phyloP scores from a whole-genome alignment of 2,888 invertebrate species.

The Ophonus ardosiacus region DNA sequence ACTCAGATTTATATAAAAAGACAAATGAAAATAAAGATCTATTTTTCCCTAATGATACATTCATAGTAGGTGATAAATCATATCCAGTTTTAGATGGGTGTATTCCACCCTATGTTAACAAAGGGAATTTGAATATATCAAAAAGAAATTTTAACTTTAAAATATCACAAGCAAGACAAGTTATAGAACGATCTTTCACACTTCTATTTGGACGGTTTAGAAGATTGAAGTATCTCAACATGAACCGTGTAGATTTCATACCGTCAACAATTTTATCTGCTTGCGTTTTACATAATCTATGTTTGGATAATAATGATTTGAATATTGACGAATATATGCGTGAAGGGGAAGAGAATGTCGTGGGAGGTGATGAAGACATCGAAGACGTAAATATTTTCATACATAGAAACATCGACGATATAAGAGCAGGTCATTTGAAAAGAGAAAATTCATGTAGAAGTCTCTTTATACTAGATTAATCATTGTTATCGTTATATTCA shows the following conservation, averaged over 20 bases:
- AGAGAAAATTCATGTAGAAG: too few species aligned
- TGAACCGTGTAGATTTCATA: neutral
- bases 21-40: conserved; percentile 11
- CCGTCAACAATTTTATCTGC: neutral
- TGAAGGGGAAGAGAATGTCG: neutral
- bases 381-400: neutral
- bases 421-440: too few species aligned
- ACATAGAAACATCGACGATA: too few species aligned
- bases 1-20: conserved; percentile 56
- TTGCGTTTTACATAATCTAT: conserved; percentile 31
- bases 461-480: too few species aligned
- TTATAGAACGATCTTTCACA: conserved; percentile 64
- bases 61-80: conserved; percentile 66
- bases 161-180: conserved; percentile 63
- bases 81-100: conserved; percentile 66
- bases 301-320: neutral
- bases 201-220: neutral
- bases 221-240: neutral
- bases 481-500: too few species aligned
- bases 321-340: neutral
- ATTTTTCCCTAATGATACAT: conserved; percentile 57
- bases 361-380: neutral
- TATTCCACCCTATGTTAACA: conserved; percentile 65
- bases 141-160: conserved; percentile 62
- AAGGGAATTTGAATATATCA: conserved; percentile 62